phyloP scores from a whole-genome alignment of 1,140 invertebrate genomes.

The Geopemphigus sp. region DNA sequence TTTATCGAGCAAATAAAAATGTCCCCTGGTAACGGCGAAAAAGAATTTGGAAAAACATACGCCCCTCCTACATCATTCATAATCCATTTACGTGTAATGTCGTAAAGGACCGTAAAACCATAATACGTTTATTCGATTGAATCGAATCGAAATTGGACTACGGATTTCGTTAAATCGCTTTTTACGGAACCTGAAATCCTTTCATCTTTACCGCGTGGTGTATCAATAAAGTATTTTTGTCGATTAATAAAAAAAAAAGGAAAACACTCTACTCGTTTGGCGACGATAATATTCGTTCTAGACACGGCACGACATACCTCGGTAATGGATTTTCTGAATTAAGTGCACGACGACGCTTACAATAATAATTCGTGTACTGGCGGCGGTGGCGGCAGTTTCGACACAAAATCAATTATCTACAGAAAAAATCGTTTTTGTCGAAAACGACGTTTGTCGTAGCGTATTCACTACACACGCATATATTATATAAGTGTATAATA shows the following conservation, averaged over 20 bases:
- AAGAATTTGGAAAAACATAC: too few species aligned
- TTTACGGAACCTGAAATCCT: conserved; percentile 6
- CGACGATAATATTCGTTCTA: conserved; percentile 12
- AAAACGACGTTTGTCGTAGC: background rate
- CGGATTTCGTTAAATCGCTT: background rate
- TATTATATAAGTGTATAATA: too few species aligned
- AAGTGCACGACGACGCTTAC: background rate
- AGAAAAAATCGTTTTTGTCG: conserved; percentile 1
- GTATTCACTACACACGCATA: too few species aligned
- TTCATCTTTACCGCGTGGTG: conserved; percentile 4
- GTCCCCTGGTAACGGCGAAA: too few species aligned
- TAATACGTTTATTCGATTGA: background rate
- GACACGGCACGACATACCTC: conserved; percentile 8
- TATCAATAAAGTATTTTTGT: conserved; percentile 28
- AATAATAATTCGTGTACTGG: conserved; percentile 9
- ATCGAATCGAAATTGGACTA: conserved; percentile 8
- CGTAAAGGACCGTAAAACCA: too few species aligned
- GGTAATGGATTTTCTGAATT: conserved; percentile 29
- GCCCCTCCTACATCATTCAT: too few species aligned
- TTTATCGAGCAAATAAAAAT: too few species aligned
- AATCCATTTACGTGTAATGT: too few species aligned
- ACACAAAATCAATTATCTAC: conserved; percentile 7
- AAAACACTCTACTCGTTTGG: background rate
- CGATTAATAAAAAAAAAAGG: background rate
- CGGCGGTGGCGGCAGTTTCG: background rate